These are phyloP conservation scores for Amblyraja radiata DNA, from an alignment of 2,797 vertebrate genomes.

Conservation along the genomic window DNA sequence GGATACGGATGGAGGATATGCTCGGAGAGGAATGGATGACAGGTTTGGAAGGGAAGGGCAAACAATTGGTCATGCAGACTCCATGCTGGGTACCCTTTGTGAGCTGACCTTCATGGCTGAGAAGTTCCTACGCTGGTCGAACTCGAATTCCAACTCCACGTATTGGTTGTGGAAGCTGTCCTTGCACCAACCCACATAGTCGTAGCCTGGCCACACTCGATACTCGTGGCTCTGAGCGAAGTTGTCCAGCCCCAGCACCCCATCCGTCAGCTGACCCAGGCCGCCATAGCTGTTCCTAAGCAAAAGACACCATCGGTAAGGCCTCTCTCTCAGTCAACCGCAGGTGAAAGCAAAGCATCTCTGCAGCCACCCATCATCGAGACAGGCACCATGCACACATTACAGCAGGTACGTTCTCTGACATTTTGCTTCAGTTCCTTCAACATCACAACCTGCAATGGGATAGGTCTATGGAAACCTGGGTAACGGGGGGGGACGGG, in stretches of 20 bases:
- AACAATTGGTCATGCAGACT: background rate
- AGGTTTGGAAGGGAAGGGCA: no score
- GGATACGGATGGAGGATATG: no score
- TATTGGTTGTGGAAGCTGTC: conserved; percentile 56
- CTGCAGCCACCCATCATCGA: background rate
- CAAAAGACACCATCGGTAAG: background rate
- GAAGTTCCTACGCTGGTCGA: conserved; percentile 71
- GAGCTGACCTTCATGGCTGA: conserved; percentile 70
- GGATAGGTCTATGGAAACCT: no score
- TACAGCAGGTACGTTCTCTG: no score
- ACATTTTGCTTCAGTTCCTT: no score
- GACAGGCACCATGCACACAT: background rate
- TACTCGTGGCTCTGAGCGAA: conserved; percentile 62
- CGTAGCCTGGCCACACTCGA: conserved; percentile 67
- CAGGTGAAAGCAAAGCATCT: background rate
- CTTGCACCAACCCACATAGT: conserved; percentile 78
- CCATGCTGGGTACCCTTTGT: background rate
- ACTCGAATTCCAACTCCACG: conserved; percentile 73
- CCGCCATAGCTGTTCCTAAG: conserved; percentile 64
- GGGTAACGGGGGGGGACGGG: no score
- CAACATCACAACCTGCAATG: no score
- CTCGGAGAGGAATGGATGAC: no score
- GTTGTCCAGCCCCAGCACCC: conserved; percentile 66
- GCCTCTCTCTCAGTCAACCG: background rate
- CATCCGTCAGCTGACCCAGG: conserved; percentile 73